Conservation (phyloP, 2,797 vertebrate genomes). For the Myioborus melanocephalus region DNA sequence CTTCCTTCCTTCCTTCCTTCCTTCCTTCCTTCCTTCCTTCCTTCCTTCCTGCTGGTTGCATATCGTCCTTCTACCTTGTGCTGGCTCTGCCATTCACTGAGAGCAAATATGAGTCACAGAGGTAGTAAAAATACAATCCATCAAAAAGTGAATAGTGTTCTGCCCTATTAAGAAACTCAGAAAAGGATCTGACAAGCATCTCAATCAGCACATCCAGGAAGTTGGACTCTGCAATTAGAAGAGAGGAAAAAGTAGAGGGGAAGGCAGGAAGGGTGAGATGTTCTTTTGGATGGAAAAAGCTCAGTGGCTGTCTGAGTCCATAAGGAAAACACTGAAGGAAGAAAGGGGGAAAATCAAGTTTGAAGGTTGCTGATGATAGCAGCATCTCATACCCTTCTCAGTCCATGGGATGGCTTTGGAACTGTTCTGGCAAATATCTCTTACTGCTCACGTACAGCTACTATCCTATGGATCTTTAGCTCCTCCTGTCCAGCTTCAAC, state of each 20-base stretch:
- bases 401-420: neutral
- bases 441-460: neutral
- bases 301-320: neutral
- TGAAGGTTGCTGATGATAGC: neutral
- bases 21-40: neutral
- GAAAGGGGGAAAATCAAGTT: neutral
- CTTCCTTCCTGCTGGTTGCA: neutral
- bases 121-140: neutral
- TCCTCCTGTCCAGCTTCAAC: neutral
- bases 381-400: neutral
- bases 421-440: neutral
- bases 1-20: neutral
- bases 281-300: neutral
- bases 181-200: neutral
- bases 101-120: neutral
- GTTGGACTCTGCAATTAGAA: neutral
- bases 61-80: neutral
- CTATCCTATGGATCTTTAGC: neutral
- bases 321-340: neutral
- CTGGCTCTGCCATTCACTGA: neutral
- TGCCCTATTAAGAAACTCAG: neutral
- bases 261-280: neutral
- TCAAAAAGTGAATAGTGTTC: neutral
- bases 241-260: neutral
- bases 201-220: conserved; percentile 2